Evolutionary conservation across 2,797 vertebrate species (phyloP).

Genomic region (Betta splendens): DNA sequence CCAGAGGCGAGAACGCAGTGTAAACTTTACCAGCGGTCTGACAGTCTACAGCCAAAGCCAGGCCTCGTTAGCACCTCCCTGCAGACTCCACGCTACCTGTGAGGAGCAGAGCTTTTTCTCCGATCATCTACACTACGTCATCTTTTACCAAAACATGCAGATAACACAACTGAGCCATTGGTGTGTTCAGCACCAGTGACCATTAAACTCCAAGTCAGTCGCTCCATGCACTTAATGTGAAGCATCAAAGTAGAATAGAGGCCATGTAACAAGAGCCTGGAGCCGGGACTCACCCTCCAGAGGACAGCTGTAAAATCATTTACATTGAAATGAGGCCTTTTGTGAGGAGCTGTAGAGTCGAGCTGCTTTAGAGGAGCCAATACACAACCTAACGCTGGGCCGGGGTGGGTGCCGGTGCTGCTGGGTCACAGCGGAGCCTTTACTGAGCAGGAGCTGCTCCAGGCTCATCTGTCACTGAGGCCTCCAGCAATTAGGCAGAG

Average conservation of each 20-base stretch:
- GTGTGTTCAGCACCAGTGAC: neutral
- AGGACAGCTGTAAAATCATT: slow-evolving; percentile 68
- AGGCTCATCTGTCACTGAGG: slow-evolving; percentile 46
- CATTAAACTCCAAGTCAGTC: slow-evolving; percentile 12
- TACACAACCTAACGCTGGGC: too few relatives aligned
- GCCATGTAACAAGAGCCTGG: slow-evolving; percentile 54
- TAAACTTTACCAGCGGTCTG: slow-evolving; percentile 71
- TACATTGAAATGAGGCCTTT: slow-evolving; percentile 60
- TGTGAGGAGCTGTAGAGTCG: slow-evolving; percentile 20
- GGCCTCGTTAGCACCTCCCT: slow-evolving; percentile 56
- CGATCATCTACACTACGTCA: too few relatives aligned
- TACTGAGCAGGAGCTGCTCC: slow-evolving; percentile 29
- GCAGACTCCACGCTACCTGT: slow-evolving; percentile 49
- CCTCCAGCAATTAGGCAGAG: slow-evolving; percentile 49
- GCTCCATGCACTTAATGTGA: slow-evolving; percentile 7
- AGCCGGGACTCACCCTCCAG: slow-evolving; percentile 66
- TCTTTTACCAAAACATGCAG: slow-evolving; percentile 14
- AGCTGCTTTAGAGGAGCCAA: too few relatives aligned
- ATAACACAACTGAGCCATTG: slow-evolving; percentile 7
- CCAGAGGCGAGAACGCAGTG: slow-evolving; percentile 67
- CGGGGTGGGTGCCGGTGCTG: too few relatives aligned
- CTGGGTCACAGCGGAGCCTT: too few relatives aligned
- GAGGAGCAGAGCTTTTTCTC: slow-evolving; percentile 8
- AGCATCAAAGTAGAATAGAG: slow-evolving; percentile 10
- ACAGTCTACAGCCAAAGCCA: slow-evolving; percentile 55